phyloP scores from a whole-genome alignment of 2,113 vertebrate species.

The Ctenomys sociabilis region DNA sequence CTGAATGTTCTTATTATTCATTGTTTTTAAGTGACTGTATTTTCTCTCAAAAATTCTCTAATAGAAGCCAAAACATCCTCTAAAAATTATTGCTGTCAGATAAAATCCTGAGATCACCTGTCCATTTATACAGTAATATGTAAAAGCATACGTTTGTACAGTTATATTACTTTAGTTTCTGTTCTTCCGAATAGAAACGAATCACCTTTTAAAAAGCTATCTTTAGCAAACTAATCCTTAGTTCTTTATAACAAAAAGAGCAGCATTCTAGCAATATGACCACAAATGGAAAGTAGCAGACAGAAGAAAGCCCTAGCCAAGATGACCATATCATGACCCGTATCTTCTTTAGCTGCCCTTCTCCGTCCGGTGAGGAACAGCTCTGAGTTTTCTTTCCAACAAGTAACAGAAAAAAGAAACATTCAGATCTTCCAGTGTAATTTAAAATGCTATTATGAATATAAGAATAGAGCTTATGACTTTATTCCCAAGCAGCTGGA shows the following conservation, averaged over 20 bases:
- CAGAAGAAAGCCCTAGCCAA: not conserved
- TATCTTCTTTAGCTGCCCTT: not conserved
- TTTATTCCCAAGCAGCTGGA: not conserved
- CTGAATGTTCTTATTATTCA: not conserved
- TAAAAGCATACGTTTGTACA: not conserved
- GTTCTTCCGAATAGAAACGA: not conserved
- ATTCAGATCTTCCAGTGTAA: not conserved
- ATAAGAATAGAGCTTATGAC: not conserved
- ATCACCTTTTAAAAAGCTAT: not conserved
- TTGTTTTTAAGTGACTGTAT: not conserved
- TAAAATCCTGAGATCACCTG: not conserved
- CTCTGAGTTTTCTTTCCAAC: not conserved
- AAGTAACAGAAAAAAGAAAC: not conserved
- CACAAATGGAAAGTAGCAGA: not conserved
- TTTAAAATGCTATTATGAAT: not conserved
- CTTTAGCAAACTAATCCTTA: not conserved
- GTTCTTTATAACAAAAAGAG: not conserved
- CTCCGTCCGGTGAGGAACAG: not conserved
- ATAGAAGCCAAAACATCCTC: not conserved
- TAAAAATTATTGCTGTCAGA: not conserved
- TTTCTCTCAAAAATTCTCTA: conserved; percentile 31
- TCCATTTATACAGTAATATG: not conserved
- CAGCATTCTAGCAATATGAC: not conserved
- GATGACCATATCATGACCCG: not conserved
- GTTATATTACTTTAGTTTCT: not conserved